These are phyloP conservation scores for Sebastes paucispinis DNA, from an alignment of 2,797 vertebrate genomes.

Conservation along the genomic window DNA sequence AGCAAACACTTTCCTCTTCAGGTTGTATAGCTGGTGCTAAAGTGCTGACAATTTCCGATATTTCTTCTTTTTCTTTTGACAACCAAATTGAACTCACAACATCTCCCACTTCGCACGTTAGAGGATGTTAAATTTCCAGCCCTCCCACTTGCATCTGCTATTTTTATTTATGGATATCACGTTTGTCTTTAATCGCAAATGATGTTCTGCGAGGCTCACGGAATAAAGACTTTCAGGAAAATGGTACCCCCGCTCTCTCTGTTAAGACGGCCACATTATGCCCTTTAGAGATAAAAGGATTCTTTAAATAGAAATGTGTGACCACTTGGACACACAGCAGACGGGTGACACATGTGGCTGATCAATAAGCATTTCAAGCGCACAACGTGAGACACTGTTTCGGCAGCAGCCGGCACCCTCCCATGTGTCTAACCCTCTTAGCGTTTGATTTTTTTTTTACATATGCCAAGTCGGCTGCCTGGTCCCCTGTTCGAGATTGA, in stretches of 20 bases:
- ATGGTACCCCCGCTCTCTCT: background rate
- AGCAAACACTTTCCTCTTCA: background rate
- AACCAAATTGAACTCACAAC: background rate
- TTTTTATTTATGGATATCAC: conserved; percentile 8
- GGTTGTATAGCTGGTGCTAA: background rate
- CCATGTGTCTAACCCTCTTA: background rate
- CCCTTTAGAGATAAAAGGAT: conserved; percentile 62
- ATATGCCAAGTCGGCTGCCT: background rate
- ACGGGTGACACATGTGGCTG: conserved; percentile 16
- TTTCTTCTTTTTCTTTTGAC: background rate
- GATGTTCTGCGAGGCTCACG: background rate
- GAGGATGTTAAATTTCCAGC: conserved; percentile 11
- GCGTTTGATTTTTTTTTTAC: background rate
- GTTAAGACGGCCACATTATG: conserved; percentile 30
- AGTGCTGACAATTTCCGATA: background rate
- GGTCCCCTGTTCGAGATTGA: background rate
- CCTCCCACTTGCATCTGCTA: conserved; percentile 22
- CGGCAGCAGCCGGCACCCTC: background rate
- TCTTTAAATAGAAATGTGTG: conserved; percentile 53
- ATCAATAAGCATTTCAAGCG: conserved; percentile 47
- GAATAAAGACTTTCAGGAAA: conserved; percentile 11
- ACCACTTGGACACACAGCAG: conserved; percentile 13
- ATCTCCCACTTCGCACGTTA: conserved; percentile 18
- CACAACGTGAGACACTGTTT: conserved; percentile 20
- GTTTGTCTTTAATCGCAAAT: conserved; percentile 20